phyloP scores from a whole-genome alignment of 2,888 invertebrate species.

The Antitype chi region DNA sequence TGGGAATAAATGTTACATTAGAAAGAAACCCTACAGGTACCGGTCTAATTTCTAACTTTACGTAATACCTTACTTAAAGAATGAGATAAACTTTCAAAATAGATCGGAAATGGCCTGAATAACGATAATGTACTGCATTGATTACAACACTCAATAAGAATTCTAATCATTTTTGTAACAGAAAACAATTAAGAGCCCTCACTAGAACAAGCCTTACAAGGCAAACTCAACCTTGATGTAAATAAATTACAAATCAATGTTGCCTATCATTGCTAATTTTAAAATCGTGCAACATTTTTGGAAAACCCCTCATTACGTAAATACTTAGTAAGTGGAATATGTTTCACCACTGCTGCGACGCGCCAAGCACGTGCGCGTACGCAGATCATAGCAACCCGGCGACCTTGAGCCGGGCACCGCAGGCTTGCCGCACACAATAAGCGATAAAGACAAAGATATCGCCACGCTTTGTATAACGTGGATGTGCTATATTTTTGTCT shows the following conservation, averaged over 20 bases:
- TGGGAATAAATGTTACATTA: constrained; percentile 16
- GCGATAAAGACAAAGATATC: constrained; percentile 15
- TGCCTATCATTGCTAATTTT: background rate
- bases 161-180: background rate
- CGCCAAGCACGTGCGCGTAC: constrained; percentile 44
- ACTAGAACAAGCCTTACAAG: background rate
- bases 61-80: background rate
- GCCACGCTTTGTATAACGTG: background rate
- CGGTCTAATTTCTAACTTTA: background rate
- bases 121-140: background rate
- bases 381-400: constrained; percentile 4
- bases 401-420: constrained; percentile 43
- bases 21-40: constrained; percentile 12
- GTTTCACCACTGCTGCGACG: constrained; percentile 44
- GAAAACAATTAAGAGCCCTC: background rate
- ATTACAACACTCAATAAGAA: constrained; percentile 22
- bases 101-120: constrained; percentile 3
- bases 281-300: constrained; percentile 26
- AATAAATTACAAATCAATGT: constrained; percentile 31
- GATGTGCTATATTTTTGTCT: background rate
- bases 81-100: constrained; percentile 18
- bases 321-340: constrained; percentile 20
- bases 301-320: constrained; percentile 57
- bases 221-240: constrained; percentile 3
- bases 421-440: constrained; percentile 12